phyloP scores from a whole-genome alignment of 2,888 invertebrate genomes.

The Conus canariensis region DNA sequence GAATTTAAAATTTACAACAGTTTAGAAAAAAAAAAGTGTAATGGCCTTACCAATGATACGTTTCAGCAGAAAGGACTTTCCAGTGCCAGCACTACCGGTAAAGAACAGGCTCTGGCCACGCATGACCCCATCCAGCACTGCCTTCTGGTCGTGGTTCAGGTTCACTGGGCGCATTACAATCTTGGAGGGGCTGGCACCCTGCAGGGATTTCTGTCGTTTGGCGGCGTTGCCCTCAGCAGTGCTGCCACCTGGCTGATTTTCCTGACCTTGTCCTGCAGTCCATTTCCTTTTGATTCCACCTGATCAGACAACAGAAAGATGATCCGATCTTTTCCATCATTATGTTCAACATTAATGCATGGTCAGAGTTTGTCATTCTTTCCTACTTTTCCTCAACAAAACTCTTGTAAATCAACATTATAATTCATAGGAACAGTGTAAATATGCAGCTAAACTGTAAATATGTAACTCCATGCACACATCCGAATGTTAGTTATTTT shows the following conservation, averaged over 20 bases:
- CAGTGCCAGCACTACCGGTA: constrained; percentile 96
- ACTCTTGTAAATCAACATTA: no score
- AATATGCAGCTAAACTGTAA: no score
- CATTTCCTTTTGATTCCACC: constrained; percentile 60
- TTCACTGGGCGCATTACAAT: constrained; percentile 59
- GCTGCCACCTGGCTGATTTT: background rate
- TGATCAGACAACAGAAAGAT: background rate
- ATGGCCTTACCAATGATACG: constrained; percentile 86
- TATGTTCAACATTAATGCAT: no score
- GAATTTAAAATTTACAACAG: no score
- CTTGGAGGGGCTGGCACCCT: constrained; percentile 49
- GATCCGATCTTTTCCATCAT: no score
- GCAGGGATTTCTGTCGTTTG: constrained; percentile 43
- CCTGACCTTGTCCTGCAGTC: constrained; percentile 52
- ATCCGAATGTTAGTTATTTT: no score
- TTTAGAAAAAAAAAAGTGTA: background rate
- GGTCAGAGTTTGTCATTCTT: no score
- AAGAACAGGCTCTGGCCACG: constrained; percentile 87
- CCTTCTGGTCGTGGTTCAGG: constrained; percentile 81
- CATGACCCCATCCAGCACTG: constrained; percentile 88
- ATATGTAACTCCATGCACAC: no score
- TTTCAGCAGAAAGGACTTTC: constrained; percentile 92
- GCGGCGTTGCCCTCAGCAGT: constrained; percentile 59
- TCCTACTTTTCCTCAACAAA: no score
- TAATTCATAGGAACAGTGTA: no score